These are phyloP conservation scores for Galaxea fascicularis DNA, from an alignment of 92 coral and sea anemone species.

Conservation along the genomic window DNA sequence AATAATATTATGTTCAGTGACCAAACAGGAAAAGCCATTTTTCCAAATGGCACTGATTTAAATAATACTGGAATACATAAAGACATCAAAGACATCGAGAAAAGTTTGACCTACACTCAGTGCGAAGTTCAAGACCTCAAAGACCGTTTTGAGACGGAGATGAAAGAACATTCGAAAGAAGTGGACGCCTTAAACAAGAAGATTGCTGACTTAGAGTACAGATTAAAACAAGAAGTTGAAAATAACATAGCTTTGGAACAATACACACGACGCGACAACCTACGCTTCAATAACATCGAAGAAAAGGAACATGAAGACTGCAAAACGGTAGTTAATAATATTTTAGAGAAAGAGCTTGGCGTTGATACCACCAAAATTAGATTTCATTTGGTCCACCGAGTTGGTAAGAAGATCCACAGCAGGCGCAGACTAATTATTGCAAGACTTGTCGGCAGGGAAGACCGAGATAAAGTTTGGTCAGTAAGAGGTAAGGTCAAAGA, in stretches of 20 bases:
- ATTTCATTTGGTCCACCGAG: slow-evolving; percentile 40
- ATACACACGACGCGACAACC: slow-evolving; percentile 22
- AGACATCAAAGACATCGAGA: slow-evolving; percentile 25
- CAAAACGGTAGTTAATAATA: background rate
- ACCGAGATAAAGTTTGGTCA: slow-evolving; percentile 42
- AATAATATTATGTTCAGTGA: too few relatives aligned
- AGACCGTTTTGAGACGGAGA: background rate
- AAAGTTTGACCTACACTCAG: slow-evolving; percentile 19
- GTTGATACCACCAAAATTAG: slow-evolving; percentile 13
- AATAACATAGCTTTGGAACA: slow-evolving; percentile 21
- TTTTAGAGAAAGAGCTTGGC: slow-evolving; percentile 26
- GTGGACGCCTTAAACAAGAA: slow-evolving; percentile 7
- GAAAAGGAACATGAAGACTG: slow-evolving; percentile 27
- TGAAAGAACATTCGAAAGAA: slow-evolving; percentile 5
- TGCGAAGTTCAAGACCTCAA: slow-evolving; percentile 15
- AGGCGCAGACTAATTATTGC: slow-evolving; percentile 50
- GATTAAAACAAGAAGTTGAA: slow-evolving; percentile 39
- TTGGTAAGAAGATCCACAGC: slow-evolving; percentile 27
- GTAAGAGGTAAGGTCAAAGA: slow-evolving; percentile 27
- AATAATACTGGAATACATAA: too few relatives aligned
- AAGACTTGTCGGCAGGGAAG: slow-evolving; percentile 44
- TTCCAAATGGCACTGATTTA: too few relatives aligned
- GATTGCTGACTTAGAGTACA: background rate
- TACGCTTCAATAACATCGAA: slow-evolving; percentile 19
- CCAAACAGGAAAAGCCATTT: too few relatives aligned